phyloP scores from a whole-genome alignment of 2,888 invertebrate species.

The Zonitis immaculata region DNA sequence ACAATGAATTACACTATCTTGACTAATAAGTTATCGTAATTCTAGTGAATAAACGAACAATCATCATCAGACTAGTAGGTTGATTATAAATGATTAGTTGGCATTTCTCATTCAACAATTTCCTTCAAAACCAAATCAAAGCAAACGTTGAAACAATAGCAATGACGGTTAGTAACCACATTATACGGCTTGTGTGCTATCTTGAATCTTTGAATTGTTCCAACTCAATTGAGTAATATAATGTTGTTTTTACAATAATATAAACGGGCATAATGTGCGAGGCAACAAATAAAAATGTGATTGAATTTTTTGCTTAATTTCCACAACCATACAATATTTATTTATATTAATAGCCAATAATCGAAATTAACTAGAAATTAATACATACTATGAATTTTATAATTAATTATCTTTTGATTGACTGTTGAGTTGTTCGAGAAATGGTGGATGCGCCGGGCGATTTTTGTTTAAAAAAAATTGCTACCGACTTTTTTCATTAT shows the following conservation, averaged over 20 bases:
- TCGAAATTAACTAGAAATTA: too few relatives aligned
- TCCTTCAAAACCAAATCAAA: conserved; percentile 24
- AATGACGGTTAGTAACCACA: conserved; percentile 22
- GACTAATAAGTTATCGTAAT: neutral
- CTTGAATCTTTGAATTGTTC: conserved; percentile 17
- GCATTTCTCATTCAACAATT: conserved; percentile 20
- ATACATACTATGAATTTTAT: too few relatives aligned
- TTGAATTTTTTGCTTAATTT: too few relatives aligned
- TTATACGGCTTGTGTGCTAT: conserved; percentile 28
- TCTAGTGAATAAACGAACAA: neutral
- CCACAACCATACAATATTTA: too few relatives aligned
- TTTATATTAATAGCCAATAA: too few relatives aligned
- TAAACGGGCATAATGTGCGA: too few relatives aligned
- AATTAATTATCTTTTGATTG: too few relatives aligned
- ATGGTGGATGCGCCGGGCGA: neutral
- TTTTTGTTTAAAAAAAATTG: too few relatives aligned
- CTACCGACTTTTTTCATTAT: too few relatives aligned
- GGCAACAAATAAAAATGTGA: too few relatives aligned
- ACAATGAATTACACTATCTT: neutral
- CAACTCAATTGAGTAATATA: neutral
- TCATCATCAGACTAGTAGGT: neutral
- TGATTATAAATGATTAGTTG: conserved; percentile 26
- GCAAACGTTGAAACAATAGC: conserved; percentile 33
- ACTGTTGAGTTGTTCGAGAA: too few relatives aligned
- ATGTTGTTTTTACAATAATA: too few relatives aligned